Conservation (phyloP, 2,797 vertebrate species). For the Lycodopsis pacificus region DNA sequence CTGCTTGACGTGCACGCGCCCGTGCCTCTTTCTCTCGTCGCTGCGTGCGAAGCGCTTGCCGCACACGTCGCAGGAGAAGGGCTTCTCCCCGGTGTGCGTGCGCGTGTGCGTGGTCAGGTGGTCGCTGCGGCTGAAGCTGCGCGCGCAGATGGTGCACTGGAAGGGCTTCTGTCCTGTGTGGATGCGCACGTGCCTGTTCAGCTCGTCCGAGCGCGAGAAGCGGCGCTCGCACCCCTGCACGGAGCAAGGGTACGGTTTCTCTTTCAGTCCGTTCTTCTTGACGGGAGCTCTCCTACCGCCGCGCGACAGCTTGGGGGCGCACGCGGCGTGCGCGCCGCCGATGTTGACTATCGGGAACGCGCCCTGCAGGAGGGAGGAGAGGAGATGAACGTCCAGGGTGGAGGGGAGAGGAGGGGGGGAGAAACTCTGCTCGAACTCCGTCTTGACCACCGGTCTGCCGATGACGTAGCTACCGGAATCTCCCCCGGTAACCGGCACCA, state of each 20-base stretch:
- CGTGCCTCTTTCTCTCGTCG: constrained; percentile 94
- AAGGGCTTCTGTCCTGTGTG: constrained; percentile 97
- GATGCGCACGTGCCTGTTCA: constrained; percentile 94
- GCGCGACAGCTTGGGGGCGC: constrained; percentile 51
- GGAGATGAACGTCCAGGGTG: constrained; percentile 79
- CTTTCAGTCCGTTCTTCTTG: constrained; percentile 68
- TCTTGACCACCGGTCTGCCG: constrained; percentile 57
- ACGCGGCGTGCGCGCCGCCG: constrained; percentile 47
- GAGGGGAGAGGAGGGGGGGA: constrained; percentile 46
- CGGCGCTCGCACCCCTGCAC: constrained; percentile 91
- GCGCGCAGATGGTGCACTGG: constrained; percentile 93
- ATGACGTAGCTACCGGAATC: constrained; percentile 67
- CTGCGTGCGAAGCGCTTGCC: constrained; percentile 93
- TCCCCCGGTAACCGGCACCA: constrained; percentile 45
- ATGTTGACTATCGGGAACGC: constrained; percentile 72
- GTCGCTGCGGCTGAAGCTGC: constrained; percentile 97
- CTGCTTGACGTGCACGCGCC: constrained; percentile 96
- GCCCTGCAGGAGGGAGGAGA: constrained; percentile 76
- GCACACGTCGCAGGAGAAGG: constrained; percentile 95
- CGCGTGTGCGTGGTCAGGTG: constrained; percentile 97
- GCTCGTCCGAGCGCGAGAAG: constrained; percentile 94
- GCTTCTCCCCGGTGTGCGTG: constrained; percentile 96
- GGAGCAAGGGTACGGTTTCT: constrained; percentile 86
- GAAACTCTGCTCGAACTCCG: constrained; percentile 48
- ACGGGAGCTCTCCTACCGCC: constrained; percentile 42